phyloP scores from a whole-genome alignment of 2,113 vertebrate species.

The Anoplopoma fimbria region DNA sequence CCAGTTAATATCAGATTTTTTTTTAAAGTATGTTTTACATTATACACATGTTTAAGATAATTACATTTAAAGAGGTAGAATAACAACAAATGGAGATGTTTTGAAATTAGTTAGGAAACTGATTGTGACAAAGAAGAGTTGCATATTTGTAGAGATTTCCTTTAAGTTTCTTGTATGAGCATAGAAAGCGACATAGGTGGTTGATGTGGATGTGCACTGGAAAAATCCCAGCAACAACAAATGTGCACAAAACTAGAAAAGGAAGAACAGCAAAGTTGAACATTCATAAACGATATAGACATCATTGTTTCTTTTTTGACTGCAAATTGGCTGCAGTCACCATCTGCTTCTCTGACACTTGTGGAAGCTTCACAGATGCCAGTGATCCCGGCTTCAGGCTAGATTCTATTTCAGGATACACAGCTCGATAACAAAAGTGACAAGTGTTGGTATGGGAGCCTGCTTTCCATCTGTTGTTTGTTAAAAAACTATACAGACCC shows the following conservation, averaged over 20 bases:
- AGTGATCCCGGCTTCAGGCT: conserved; percentile 3
- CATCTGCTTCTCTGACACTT: conserved; percentile 5
- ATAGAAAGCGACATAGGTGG: neutral
- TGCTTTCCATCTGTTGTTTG: conserved; percentile 9
- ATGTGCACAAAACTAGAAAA: neutral
- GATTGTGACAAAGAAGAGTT: neutral
- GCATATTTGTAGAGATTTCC: neutral
- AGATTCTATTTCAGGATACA: conserved; percentile 25
- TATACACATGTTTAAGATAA: neutral
- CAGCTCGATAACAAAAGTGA: neutral
- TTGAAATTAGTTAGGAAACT: neutral
- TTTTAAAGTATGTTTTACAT: neutral
- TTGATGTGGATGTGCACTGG: neutral
- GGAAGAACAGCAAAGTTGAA: neutral
- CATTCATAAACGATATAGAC: neutral
- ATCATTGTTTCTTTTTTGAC: neutral
- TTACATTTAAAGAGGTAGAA: too few relatives aligned
- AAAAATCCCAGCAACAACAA: neutral
- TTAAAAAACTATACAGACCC: neutral
- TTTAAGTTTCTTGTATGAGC: neutral
- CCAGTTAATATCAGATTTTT: neutral
- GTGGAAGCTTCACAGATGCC: conserved; percentile 7
- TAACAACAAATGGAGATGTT: neutral
- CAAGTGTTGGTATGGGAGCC: neutral
- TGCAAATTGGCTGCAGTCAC: neutral